These are phyloP conservation scores for Semaprochilodus insignis DNA, from an alignment of 2,797 vertebrate genomes.

Conservation along the genomic window DNA sequence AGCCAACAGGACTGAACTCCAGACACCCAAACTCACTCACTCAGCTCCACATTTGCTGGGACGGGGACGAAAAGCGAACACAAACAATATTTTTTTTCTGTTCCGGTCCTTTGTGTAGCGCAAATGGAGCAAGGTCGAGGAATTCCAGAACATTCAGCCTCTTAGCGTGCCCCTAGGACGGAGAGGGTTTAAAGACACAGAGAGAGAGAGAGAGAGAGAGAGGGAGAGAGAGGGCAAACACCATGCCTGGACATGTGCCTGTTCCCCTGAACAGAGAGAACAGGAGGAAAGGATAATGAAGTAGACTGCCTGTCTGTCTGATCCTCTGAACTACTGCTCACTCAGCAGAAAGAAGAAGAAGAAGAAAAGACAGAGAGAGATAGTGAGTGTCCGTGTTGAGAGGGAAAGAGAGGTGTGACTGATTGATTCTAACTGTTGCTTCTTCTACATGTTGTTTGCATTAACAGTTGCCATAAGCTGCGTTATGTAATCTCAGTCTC, in stretches of 20 bases:
- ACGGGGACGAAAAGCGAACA: constrained; percentile 30
- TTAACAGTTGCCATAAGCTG: neutral
- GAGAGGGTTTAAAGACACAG: constrained; percentile 15
- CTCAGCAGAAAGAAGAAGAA: constrained; percentile 34
- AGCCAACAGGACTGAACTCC: constrained; percentile 23
- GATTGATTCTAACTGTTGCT: neutral
- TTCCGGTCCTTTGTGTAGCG: constrained; percentile 39
- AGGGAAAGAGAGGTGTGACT: neutral
- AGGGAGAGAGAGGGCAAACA: constrained; percentile 21
- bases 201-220: neutral
- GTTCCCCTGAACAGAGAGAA: constrained; percentile 33
- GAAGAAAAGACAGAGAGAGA: neutral
- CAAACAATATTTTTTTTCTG: constrained; percentile 32
- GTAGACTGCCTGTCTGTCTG: constrained; percentile 30
- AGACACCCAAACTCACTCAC: constrained; percentile 43
- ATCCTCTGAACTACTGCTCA: constrained; percentile 32
- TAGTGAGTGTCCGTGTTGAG: neutral
- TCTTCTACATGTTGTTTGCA: constrained; percentile 15
- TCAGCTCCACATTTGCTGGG: constrained; percentile 27
- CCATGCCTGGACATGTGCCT: constrained; percentile 47
- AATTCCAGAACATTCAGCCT: constrained; percentile 53
- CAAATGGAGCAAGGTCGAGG: constrained; percentile 49
- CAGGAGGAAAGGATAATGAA: constrained; percentile 38
- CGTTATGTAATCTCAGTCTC: neutral
- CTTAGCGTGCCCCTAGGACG: constrained; percentile 34